Conservation (phyloP, 2,797 vertebrate species). For the Podarcis lilfordi region DNA sequence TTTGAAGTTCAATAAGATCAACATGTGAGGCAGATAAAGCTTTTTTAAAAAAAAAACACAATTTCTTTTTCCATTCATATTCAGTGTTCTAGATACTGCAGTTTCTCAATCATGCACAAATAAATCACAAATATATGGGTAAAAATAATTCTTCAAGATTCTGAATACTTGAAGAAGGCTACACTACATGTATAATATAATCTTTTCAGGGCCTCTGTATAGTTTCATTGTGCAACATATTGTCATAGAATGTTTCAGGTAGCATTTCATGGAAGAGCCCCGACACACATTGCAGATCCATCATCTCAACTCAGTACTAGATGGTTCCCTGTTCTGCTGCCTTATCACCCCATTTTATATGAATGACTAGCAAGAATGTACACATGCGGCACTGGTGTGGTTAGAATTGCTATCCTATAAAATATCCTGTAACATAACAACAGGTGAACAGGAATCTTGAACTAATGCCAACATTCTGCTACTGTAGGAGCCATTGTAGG, state of each 20-base stretch:
- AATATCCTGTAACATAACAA: background rate
- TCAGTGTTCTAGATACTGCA: background rate
- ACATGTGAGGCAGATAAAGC: background rate
- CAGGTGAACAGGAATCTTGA: background rate
- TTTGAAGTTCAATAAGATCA: background rate
- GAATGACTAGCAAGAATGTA: no score
- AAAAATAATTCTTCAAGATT: background rate
- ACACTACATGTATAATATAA: background rate
- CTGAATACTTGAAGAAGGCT: background rate
- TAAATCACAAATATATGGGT: background rate
- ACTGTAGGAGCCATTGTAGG: background rate
- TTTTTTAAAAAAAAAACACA: background rate
- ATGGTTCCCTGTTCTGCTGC: no score
- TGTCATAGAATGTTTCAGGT: background rate
- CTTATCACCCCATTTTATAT: no score
- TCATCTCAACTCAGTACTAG: no score
- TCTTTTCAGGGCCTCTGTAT: background rate
- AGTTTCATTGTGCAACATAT: background rate
- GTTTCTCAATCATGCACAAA: background rate
- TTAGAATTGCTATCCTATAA: background rate
- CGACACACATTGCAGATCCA: no score
- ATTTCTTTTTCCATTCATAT: background rate
- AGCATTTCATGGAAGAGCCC: background rate
- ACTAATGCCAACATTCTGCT: background rate
- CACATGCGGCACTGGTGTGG: background rate